Base-by-base conservation (phyloP, 2,113 vertebrate genomes). In the Bos indicus region DNA sequence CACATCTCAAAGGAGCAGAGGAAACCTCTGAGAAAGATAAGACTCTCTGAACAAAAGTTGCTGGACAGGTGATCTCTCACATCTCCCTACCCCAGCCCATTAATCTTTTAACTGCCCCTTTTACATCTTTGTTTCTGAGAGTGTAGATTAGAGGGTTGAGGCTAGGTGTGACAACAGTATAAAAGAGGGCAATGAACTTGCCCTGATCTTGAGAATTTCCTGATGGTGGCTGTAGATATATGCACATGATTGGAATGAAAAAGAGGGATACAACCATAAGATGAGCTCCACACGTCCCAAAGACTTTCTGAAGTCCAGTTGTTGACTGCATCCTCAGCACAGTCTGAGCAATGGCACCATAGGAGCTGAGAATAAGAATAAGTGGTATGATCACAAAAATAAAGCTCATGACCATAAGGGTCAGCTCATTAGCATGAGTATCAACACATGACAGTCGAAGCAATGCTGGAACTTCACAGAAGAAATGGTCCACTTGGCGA, bases 231-330 rank as follows among this genome's bases (percentile, higher is more conserved):
- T 77, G 71, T 3, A 77, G 67, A 1, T 94, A 96, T 8, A 81
- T 86, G 19, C 92, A 96, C 71, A 94, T 91, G 6, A 28, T 52
- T 52, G 88, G 92, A 52, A 94, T 82, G 11, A 93, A 97, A 90
- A 97, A 95, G 12, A 98, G 90, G 30, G 95, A 87, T 5, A 95
- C 93, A 26, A 92, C 93, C 60, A 91, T 36, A 56, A 97, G 87
- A 82, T 97, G 94, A 43, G 96, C 80, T 60, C 96, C 96, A 84
- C 97, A 97, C 0, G 95, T 98, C 51, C 90, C n/a, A 62, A 97
- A 95, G 15, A 93, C 81, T 91, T 97, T 98, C 80, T 33, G 60
- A 33, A 96, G 91, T 15, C 95, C 95, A 30, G 86, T 19, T 59
- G 57, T 48, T 7, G 95, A 95, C 21, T 19, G 51, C 46, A 97